Base-by-base conservation (phyloP, 2,113 vertebrate species). In the Rhinogobius similis region DNA sequence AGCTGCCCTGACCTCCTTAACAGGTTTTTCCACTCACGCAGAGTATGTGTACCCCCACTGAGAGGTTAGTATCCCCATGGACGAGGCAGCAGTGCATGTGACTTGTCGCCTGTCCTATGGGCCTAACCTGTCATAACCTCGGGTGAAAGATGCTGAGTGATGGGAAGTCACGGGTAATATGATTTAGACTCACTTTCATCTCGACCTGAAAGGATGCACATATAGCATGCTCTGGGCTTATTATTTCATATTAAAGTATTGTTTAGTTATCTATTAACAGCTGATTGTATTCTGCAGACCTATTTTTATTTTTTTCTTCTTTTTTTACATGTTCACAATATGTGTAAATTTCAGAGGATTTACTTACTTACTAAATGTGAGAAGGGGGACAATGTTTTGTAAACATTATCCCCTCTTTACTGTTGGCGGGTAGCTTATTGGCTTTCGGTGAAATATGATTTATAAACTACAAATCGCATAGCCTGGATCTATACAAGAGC, bases 141-240 rank as follows among this genome's bases (percentile, higher is more conserved):
- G 67, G 41, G 65, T 58, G 36, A 39, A 58, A 56, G 39, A 38
- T 68, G 63, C 44, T 68, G 76, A 78, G 75, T 55, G 44, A 10
- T 18, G 14, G 13, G 56, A 44, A 62, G 29, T 24, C 8, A 4
- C 12, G 52, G 43, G 13, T n/a, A 74, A 62, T 68, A 27, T 48
- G 70, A 80, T 79, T 80, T 68, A 76, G 2, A 14, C 41, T 5
- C 62, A 74, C 55, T 79, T 79, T 62, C 55, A 74, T 77, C 67
- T 41, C 50, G 64, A 16, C 4, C n/a, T 24, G 50, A 52, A 52
- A 52, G 11, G 0, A 52, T 10, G 21, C 48, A 52, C 43, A 16
- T 46, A 18, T 20, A 18, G 16, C 20, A n/a, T 21, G 46, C 20
- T n/a, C 46, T 50, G 20, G n/a, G 6, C 20, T 36, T 36, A 36